Evolutionary conservation across 2,888 invertebrate species (phyloP), one percentile per base, ranked within the genome.

Genomic region (Nyleta sp.): DNA sequence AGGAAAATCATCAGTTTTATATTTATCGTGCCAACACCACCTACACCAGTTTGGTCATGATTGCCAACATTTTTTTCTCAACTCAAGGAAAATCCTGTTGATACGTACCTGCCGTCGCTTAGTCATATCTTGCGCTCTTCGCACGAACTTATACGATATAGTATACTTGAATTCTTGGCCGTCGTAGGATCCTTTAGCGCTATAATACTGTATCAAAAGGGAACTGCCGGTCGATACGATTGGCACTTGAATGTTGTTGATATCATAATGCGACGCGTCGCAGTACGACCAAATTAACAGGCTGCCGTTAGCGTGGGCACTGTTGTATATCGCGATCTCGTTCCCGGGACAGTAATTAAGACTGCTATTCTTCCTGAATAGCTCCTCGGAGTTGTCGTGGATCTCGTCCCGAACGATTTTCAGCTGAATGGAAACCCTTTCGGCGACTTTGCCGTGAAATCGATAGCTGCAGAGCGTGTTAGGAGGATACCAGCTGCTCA

Each of bases 151-250:
- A 65, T 88, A 87, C 4, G 87, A 85, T 62, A 88, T 87, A 15
- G 81, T 83, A 62, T 87, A 88, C n/a, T 86, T 87, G 55, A 88
- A 88, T 62, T 86, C 87, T 53, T 87, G 87, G 0, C 88, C 87
- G 31, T 86, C 85, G 80, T 84, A 86, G 6, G 88, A 88, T 31
- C 88, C 88, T 17, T 79, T 84, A 33, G 86, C 84, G 64, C 88
- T 88, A 74, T 86, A 87, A 81, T 86, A 88, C 72, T 87, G 88
- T 57, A 88, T 84, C 38, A 87, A 75, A 40, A 88, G 71, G 42
- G 83, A 78, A 55, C 84, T 88, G 22, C 87, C 87, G 17, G 76
- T 84, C 7, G 88, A 88, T 4, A 84, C 83, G 15, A 88, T 84
- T 33, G 88, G 88, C 33, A 88, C 86, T 82, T 84, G 81, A 31